Base-by-base conservation (phyloP, 2,888 invertebrate genomes). In the Tetanocera ferruginea region DNA sequence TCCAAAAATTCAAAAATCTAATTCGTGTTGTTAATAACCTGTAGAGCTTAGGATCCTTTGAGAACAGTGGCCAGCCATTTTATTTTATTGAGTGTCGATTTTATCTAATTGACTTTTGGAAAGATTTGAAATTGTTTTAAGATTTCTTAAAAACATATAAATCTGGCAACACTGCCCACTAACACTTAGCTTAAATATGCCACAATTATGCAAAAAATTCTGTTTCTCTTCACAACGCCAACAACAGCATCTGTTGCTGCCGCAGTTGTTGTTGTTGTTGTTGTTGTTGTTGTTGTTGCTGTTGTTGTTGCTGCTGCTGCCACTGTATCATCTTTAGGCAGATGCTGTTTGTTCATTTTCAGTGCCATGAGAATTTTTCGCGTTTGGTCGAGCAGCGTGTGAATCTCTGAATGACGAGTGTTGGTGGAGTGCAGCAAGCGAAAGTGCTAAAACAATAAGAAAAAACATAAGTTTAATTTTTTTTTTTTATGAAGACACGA, bases 301-400 rank as follows among this genome's bases (percentile, higher is more conserved):
- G 64, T 31, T 14, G 64, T 66, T 11, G 66, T 19, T 11, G 31
- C 37, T 77, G 66, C 9, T 71, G 72, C 37, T 31, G 64, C 43
- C 28, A n/a, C 43, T 66, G 19, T 62, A 28, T 43, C 43, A 43
- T 55, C 57, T 37, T 52, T 31, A 4, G 52, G 52, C 25, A 25
- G 60, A 55, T 55, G 55, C 49, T 19, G 23, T 31, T 51, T 80
- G 74, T 82, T 84, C 79, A 81, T 82, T 82, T 83, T 85, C 87
- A 87, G 85, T 86, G 87, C 86, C 87, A 86, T 87, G 87, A 85
- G 87, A 87, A 87, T 83, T 85, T 83, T 84, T 87, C 84, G 84
- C 85, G 83, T 85, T 85, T 84, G 83, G 85, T 82, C 85, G 85
- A 85, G 82, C 84, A 87, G 83, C 87, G 87, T 87, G 87, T 86